Percentiles rank a stretch among this genome's conserved stretches.
Conservation (phyloP, 1,140 invertebrate genomes). For the Anoplophora glabripennis region DNA sequence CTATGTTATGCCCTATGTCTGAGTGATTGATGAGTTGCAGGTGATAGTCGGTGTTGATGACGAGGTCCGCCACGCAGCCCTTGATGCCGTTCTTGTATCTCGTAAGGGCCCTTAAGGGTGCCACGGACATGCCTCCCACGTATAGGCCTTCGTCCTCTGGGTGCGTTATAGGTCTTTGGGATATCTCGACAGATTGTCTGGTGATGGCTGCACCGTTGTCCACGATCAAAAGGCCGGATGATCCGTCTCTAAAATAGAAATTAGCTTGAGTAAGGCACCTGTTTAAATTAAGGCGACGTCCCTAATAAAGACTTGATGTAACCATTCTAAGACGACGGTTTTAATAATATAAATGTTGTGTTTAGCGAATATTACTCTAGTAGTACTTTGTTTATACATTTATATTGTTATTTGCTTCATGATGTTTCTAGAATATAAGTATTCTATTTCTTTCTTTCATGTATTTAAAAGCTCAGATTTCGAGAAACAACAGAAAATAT, state of each 20-base stretch:
- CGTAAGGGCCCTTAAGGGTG: conserved; percentile 58
- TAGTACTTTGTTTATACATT: too few species aligned
- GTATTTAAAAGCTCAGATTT: too few species aligned
- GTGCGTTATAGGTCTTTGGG: conserved; percentile 80
- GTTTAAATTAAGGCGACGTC: too few species aligned
- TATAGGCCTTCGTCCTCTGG: conserved; percentile 74
- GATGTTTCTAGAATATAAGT: too few species aligned
- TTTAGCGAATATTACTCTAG: too few species aligned
- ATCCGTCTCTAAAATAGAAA: conserved; percentile 67
- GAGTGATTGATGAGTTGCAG: conserved; percentile 43
- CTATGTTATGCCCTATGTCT: conserved; percentile 42
- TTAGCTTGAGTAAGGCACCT: too few species aligned
- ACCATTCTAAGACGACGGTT: too few species aligned
- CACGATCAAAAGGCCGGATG: conserved; percentile 79
- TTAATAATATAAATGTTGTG: too few species aligned
- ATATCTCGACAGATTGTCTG: conserved; percentile 76
- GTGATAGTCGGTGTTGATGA: conserved; percentile 72
- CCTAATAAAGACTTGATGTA: too few species aligned
- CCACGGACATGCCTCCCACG: conserved; percentile 75
- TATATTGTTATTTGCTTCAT: too few species aligned
- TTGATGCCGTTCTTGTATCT: conserved; percentile 69
- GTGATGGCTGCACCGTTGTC: conserved; percentile 77
- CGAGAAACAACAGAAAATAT: too few species aligned
- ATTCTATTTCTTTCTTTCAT: too few species aligned
- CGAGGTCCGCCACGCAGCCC: conserved; percentile 78